A percentile compares a stretch with the other conserved stretches of the same genome.
phyloP scores from a whole-genome alignment of 2,888 invertebrate genomes.

The Helleia helle region DNA sequence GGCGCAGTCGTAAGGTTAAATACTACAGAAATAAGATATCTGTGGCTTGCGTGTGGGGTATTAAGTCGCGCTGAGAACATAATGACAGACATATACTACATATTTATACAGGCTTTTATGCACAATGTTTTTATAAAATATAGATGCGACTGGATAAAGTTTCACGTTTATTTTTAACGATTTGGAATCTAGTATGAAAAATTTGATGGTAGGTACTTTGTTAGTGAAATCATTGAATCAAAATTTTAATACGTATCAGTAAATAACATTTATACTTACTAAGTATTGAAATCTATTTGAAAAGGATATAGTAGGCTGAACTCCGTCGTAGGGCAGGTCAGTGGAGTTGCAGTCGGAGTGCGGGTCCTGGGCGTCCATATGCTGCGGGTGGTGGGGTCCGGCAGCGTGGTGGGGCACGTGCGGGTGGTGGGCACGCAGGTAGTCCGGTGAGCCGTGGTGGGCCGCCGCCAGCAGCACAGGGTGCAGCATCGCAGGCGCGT shows the following conservation, averaged over 20 bases:
- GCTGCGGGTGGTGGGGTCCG: slow-evolving; percentile 82
- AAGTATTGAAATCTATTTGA: slow-evolving; percentile 59
- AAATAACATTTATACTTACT: too few relatives aligned
- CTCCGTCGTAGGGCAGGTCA: slow-evolving; percentile 92
- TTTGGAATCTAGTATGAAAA: too few relatives aligned
- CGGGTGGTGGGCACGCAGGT: slow-evolving; percentile 82
- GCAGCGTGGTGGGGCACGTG: slow-evolving; percentile 84
- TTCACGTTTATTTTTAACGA: background rate
- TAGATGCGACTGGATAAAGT: slow-evolving; percentile 5
- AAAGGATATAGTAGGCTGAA: slow-evolving; percentile 98
- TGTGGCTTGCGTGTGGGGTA: slow-evolving; percentile 34
- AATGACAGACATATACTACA: slow-evolving; percentile 15
- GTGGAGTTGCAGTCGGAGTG: slow-evolving; percentile 94
- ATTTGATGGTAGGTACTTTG: too few relatives aligned
- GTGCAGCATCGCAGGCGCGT: slow-evolving; percentile 88
- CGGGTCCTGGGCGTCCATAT: slow-evolving; percentile 88
- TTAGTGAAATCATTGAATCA: too few relatives aligned
- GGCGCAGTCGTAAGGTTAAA: slow-evolving; percentile 71
- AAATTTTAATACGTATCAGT: too few relatives aligned
- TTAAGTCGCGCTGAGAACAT: slow-evolving; percentile 17
- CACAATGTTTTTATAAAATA: slow-evolving; percentile 12
- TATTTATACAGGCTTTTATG: slow-evolving; percentile 3
- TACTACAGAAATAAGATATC: slow-evolving; percentile 72
- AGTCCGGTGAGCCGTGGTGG: slow-evolving; percentile 88
- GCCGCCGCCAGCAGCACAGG: slow-evolving; percentile 89